These are phyloP conservation scores for Zaprionus africanus DNA, from an alignment of 1,140 invertebrate species.

Conservation along the genomic window DNA sequence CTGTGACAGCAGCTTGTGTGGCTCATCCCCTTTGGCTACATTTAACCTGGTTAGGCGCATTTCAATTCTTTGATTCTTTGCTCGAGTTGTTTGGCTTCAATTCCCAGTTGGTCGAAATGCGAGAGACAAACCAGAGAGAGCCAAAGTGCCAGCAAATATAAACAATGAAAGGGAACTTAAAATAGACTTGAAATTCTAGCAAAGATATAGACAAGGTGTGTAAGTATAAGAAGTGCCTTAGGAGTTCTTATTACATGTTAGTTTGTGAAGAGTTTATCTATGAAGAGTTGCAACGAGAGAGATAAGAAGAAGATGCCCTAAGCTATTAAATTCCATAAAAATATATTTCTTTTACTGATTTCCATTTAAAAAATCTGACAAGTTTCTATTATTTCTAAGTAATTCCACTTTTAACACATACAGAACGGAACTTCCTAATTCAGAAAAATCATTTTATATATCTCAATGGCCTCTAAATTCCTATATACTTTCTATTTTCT, in stretches of 20 bases:
- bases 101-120: background rate
- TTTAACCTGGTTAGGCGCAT: constrained; percentile 10
- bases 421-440: background rate
- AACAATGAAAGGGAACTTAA: background rate
- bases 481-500: too few relatives aligned
- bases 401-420: background rate
- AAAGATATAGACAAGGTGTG: too few relatives aligned
- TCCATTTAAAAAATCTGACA: background rate
- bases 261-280: too few relatives aligned
- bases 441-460: background rate
- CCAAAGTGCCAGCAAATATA: background rate
- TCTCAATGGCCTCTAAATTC: too few relatives aligned
- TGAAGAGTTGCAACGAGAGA: too few relatives aligned
- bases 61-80: background rate
- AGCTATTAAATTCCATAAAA: too few relatives aligned
- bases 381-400: background rate
- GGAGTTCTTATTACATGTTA: too few relatives aligned
- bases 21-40: constrained; percentile 23
- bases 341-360: too few relatives aligned
- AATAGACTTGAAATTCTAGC: too few relatives aligned
- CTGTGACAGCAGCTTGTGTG: constrained; percentile 62
- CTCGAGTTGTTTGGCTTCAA: background rate
- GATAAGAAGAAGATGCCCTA: too few relatives aligned
- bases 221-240: too few relatives aligned
- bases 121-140: background rate